These are phyloP conservation scores for Sycophila texana DNA, from an alignment of 2,888 invertebrate species.

Conservation along the genomic window DNA sequence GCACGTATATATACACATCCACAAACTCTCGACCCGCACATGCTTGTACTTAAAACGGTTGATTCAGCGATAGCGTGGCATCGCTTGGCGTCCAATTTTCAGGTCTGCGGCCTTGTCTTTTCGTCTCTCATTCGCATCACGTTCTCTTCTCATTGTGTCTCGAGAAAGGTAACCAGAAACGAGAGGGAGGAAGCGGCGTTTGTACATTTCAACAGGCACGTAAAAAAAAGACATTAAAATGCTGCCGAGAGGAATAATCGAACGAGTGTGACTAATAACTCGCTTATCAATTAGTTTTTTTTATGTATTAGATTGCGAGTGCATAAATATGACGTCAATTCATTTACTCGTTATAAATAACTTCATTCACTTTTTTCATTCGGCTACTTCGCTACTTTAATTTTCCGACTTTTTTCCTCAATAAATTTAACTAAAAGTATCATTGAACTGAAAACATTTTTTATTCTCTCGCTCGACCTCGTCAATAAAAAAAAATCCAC, in stretches of 20 bases:
- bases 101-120: constrained; percentile 31
- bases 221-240: constrained; percentile 7
- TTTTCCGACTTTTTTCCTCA: too few relatives aligned
- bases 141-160: not conserved
- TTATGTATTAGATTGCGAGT: not conserved
- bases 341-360: too few relatives aligned
- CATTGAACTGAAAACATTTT: too few relatives aligned
- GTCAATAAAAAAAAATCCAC: too few relatives aligned
- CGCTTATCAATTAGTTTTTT: too few relatives aligned
- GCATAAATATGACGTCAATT: not conserved
- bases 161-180: too few relatives aligned
- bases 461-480: too few relatives aligned
- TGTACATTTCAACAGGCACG: not conserved
- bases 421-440: too few relatives aligned
- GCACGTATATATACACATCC: not conserved
- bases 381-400: too few relatives aligned
- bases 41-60: constrained; percentile 17
- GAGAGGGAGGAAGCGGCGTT: too few relatives aligned
- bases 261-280: not conserved
- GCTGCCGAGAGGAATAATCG: constrained; percentile 11
- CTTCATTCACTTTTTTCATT: too few relatives aligned
- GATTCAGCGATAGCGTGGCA: constrained; percentile 9
- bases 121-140: constrained; percentile 33
- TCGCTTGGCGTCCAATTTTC: constrained; percentile 30
- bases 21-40: not conserved